Evolutionary conservation across 2,888 invertebrate genomes (phyloP), one percentile per base, ranked within the genome.

Genomic region (Zaprionus bogoriensis): DNA sequence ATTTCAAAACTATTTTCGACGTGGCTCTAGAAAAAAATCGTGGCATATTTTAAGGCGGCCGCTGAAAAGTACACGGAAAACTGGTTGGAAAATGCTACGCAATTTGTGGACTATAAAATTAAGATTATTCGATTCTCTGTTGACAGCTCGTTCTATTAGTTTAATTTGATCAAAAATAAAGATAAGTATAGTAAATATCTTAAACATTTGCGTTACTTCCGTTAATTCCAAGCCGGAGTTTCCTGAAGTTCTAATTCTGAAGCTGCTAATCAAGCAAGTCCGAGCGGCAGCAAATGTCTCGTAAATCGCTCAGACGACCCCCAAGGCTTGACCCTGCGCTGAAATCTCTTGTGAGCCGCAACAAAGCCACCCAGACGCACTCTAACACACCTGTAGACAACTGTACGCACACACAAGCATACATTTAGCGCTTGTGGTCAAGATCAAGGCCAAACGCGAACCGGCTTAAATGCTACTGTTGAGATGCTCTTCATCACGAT

Each of bases 401-500:
- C 27, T 10, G 10, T 27, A n/a, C 9, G 12, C 22, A 12, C 4
- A 27, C 42, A 23, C 25, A 12, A 25, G 22, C 25, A 32, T 28
- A 50, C n/a, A 36, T 36, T 46, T 45, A 30, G n/a, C 30, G 53
- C 44, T 74, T 75, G 74, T 88, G 88, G 88, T 87, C 88, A 87
- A 87, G 87, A 88, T 88, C 88, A 88, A 77, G 87, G 87, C 36
- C 74, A 59, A 63, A 48, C 46, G 27, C 38, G 54, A 82, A 86
- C 75, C 74, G 77, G 78, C 77, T 81, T 63, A 71, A 67, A 67
- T 50, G 61, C 64, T 77, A 73, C 83, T 60, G 60, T 65, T 69
- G 58, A 67, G 64, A 61, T 61, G 71, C 71, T 74, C 69, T 68
- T 77, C 63, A 54, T 14, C 32, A 63, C 50, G 68, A 51, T 63